A percentile compares a stretch with the other conserved stretches of the same genome.
phyloP scores from a whole-genome alignment of 2,113 vertebrate species.

The Brienomyrus longianalis region DNA sequence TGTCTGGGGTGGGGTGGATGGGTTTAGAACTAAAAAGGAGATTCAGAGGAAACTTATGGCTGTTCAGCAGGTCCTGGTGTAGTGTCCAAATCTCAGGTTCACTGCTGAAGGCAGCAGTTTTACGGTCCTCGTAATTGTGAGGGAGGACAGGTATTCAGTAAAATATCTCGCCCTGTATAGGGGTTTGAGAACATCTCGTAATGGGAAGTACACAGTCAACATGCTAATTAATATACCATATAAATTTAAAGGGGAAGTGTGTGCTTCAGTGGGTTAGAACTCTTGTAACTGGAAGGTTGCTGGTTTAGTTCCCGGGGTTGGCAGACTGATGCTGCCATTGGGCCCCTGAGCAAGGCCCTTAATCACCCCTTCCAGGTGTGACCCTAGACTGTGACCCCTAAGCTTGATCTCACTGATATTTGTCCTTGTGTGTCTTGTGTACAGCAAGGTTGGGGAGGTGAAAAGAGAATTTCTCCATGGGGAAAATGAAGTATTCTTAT shows the following conservation, averaged over 20 bases:
- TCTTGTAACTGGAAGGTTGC: background rate
- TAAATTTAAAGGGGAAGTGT: background rate
- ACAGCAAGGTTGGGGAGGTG: background rate
- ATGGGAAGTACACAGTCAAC: background rate
- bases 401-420: background rate
- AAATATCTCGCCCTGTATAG: background rate
- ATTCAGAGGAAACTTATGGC: background rate
- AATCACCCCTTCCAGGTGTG: background rate
- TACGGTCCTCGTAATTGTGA: background rate
- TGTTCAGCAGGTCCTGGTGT: background rate
- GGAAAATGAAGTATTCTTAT: background rate
- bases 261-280: background rate
- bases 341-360: background rate
- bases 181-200: background rate
- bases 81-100: background rate
- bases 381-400: background rate
- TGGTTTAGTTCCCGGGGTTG: background rate
- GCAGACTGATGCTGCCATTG: background rate
- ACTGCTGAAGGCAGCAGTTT: background rate
- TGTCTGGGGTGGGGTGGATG: background rate
- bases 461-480: background rate
- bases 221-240: background rate
- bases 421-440: background rate
- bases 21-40: background rate
- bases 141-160: background rate